Evolutionary conservation across 1,140 invertebrate species (phyloP).

Genomic region (Drosophila pandora): DNA sequence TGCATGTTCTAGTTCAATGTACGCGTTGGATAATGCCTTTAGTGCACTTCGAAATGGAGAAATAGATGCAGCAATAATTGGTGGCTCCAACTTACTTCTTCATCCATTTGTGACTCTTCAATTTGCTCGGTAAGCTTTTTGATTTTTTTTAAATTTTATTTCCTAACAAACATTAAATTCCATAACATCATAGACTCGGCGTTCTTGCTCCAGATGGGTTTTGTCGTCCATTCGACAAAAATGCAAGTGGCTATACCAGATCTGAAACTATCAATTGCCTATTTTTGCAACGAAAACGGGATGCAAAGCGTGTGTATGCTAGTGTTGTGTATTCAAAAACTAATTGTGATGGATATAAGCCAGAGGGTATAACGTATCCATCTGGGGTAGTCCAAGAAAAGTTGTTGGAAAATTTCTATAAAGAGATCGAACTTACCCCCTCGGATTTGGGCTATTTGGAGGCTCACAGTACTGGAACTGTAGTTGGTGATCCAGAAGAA

Average conservation of each 20-base stretch:
- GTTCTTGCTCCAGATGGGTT: conserved; percentile 93
- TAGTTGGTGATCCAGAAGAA: conserved; percentile 94
- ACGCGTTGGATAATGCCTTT: conserved; percentile 93
- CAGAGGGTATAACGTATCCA: conserved; percentile 95
- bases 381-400: conserved; percentile 92
- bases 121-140: conserved; percentile 86
- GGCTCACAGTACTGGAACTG: conserved; percentile 94
- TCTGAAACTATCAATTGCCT: conserved; percentile 91
- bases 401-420: conserved; percentile 93
- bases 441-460: conserved; percentile 91
- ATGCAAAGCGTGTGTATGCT: conserved; percentile 91
- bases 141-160: background rate
- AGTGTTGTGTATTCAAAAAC: conserved; percentile 85
- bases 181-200: conserved; percentile 86
- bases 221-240: conserved; percentile 95
- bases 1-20: conserved; percentile 95
- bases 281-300: conserved; percentile 91
- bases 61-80: conserved; percentile 95
- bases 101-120: conserved; percentile 94
- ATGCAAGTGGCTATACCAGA: conserved; percentile 90
- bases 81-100: conserved; percentile 92
- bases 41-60: conserved; percentile 89
- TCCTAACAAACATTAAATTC: background rate
- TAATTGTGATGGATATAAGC: conserved; percentile 95
- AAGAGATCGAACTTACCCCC: conserved; percentile 91